Conservation (phyloP, 2,888 invertebrate genomes). For the Cantharis nigra region DNA sequence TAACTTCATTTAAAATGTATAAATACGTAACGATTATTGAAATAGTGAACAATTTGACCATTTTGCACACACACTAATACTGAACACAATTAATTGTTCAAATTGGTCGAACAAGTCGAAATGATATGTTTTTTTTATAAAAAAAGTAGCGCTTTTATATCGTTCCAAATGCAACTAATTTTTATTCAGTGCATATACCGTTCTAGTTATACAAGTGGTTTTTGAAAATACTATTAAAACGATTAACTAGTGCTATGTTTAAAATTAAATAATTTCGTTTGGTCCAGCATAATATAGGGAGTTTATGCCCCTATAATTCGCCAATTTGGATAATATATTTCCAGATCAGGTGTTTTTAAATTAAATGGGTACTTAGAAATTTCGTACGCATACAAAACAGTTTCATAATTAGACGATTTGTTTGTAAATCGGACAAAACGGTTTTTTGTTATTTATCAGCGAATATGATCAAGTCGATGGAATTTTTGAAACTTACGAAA, state of each 20-base stretch:
- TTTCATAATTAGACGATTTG: not conserved
- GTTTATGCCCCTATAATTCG: not conserved
- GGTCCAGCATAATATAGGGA: not conserved
- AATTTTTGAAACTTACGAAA: not conserved
- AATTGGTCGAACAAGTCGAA: not conserved
- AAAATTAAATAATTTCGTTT: not conserved
- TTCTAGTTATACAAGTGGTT: not conserved
- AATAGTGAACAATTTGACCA: not conserved
- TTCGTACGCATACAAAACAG: not conserved
- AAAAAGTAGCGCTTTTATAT: not conserved
- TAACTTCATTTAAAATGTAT: not conserved
- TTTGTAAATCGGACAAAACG: not conserved
- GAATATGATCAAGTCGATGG: not conserved
- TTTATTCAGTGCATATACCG: not conserved
- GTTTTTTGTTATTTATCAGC: not conserved
- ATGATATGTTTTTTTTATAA: not conserved
- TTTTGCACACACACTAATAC: not conserved
- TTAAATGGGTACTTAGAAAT: not conserved
- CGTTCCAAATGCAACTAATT: not conserved
- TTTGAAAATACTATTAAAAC: not conserved
- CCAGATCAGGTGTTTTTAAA: constrained; percentile 1
- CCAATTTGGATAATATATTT: not conserved
- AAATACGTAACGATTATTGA: not conserved
- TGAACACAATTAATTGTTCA: not conserved
- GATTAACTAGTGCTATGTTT: no score